phyloP scores from a whole-genome alignment of 2,797 vertebrate genomes.

The Sebastes steindachneri region DNA sequence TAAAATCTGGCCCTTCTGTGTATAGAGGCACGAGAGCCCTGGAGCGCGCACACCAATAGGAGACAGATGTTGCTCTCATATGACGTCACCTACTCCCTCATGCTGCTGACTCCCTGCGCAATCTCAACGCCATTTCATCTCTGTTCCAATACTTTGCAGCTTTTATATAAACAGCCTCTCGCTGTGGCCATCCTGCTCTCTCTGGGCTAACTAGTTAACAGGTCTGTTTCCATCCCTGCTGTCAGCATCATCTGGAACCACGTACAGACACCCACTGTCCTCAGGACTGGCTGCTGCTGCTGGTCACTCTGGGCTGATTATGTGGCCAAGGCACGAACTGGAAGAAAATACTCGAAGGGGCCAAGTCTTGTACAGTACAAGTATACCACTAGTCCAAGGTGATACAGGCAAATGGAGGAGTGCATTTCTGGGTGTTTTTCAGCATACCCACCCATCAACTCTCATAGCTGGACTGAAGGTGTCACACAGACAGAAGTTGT shows the following conservation, averaged over 20 bases:
- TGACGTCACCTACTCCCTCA: slow-evolving; percentile 56
- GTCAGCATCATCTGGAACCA: slow-evolving; percentile 34
- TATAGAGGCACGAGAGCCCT: slow-evolving; percentile 6
- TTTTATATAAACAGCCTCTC: slow-evolving; percentile 44
- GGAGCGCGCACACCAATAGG: slow-evolving; percentile 59
- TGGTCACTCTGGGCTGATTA: not conserved
- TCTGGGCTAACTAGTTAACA: slow-evolving; percentile 38
- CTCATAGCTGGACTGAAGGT: not conserved
- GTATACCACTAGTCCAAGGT: not conserved
- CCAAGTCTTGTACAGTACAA: not conserved
- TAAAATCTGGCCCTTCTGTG: slow-evolving; percentile 26
- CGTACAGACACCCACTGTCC: slow-evolving; percentile 36
- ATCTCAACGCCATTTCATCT: slow-evolving; percentile 49
- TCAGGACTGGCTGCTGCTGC: not conserved
- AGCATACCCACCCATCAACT: not conserved
- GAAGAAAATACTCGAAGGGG: not conserved
- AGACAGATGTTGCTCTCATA: slow-evolving; percentile 74
- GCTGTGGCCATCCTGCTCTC: slow-evolving; percentile 26
- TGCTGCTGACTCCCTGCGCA: slow-evolving; percentile 32
- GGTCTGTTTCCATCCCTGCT: slow-evolving; percentile 38
- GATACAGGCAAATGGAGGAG: not conserved
- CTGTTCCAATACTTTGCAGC: slow-evolving; percentile 29
- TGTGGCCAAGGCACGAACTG: not conserved
- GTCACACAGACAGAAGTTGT: not conserved
- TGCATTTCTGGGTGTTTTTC: not conserved